phyloP scores from a whole-genome alignment of 2,113 vertebrate genomes.

The Charina bottae region DNA sequence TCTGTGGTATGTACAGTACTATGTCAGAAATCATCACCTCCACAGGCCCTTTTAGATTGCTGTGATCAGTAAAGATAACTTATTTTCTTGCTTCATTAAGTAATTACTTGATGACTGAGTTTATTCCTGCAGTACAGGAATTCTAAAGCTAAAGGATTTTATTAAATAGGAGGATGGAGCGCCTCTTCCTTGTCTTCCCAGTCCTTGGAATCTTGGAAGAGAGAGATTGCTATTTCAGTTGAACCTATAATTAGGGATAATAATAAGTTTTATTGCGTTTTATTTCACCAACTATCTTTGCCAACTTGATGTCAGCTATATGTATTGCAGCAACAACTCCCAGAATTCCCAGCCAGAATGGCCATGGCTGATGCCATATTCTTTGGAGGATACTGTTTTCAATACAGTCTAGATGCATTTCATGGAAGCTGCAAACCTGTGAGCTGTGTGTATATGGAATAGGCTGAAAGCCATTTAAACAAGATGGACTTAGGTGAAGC shows the following conservation, averaged over 20 bases:
- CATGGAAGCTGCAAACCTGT: neutral
- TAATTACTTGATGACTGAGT: neutral
- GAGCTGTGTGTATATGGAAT: neutral
- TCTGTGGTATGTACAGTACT: neutral
- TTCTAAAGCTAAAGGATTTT: neutral
- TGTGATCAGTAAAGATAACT: neutral
- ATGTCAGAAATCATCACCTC: neutral
- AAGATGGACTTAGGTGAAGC: neutral
- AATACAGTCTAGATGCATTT: neutral
- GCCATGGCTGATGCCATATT: neutral
- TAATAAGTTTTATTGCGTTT: neutral
- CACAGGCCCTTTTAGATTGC: neutral
- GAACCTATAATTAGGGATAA: conserved; percentile 5
- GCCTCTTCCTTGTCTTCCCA: neutral
- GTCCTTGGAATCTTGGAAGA: neutral
- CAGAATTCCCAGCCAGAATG: neutral
- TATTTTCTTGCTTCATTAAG: neutral
- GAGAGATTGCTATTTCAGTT: neutral
- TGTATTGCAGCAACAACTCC: neutral
- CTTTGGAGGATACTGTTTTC: neutral
- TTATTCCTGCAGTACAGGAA: neutral
- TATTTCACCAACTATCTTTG: neutral
- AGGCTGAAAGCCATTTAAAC: neutral
- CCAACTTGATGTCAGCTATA: neutral
- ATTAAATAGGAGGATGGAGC: neutral